Evolutionary conservation across 92 coral and sea anemone genomes (phyloP).

Genomic region (Micromussa lordhowensis): DNA sequence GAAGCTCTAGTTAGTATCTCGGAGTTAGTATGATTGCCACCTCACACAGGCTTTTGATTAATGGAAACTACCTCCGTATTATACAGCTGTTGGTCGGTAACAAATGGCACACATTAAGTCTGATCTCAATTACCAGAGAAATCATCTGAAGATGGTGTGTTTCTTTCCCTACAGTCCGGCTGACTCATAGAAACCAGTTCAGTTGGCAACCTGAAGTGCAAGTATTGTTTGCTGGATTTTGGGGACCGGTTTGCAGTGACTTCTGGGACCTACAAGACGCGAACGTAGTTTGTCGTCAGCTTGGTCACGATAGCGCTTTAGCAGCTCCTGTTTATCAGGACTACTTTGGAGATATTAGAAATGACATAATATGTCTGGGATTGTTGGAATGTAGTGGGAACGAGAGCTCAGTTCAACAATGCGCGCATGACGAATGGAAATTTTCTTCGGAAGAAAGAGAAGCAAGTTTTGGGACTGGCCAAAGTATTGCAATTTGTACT

Average conservation of each 20-base stretch:
- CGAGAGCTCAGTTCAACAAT: constrained; percentile 15
- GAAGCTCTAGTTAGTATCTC: too few relatives aligned
- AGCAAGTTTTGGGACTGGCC: neutral
- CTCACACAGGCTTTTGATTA: too few relatives aligned
- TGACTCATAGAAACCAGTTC: neutral
- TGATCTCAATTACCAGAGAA: neutral
- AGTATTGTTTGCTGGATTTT: constrained; percentile 20
- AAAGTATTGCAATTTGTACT: constrained; percentile 10
- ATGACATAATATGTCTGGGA: neutral
- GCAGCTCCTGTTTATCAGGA: neutral
- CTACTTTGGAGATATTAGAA: neutral
- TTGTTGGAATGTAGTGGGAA: constrained; percentile 4
- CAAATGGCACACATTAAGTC: neutral
- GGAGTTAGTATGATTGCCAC: too few relatives aligned
- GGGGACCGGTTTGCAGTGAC: constrained; percentile 42
- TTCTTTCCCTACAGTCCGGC: neutral
- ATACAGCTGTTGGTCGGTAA: too few relatives aligned
- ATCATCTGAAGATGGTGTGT: too few relatives aligned
- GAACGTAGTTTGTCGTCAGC: constrained; percentile 44
- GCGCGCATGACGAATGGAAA: constrained; percentile 6
- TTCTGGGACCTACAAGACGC: constrained; percentile 29
- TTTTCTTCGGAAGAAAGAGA: too few relatives aligned
- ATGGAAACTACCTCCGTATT: too few relatives aligned
- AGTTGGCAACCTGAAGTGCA: constrained; percentile 23
- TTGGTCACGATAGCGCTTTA: constrained; percentile 12